These are phyloP conservation scores for Dicranocentrus wangi DNA, from an alignment of 2,888 invertebrate species.

Conservation along the genomic window DNA sequence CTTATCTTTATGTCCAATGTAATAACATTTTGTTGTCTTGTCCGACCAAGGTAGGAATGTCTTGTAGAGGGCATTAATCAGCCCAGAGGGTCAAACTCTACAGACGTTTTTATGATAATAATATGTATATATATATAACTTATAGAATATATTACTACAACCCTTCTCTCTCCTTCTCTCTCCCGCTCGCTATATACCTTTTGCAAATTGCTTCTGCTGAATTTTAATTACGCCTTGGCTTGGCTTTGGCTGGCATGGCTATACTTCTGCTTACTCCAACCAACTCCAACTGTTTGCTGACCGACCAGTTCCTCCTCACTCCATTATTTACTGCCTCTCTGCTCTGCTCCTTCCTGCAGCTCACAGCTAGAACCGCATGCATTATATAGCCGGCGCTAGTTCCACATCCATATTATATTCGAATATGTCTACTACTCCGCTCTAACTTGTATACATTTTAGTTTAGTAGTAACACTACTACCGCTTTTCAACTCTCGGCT, in stretches of 20 bases:
- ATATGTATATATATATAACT: neutral
- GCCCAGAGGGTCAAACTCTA: conserved; percentile 41
- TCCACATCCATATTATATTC: neutral
- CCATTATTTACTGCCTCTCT: conserved; percentile 55
- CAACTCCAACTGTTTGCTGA: conserved; percentile 39
- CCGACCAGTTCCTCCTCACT: conserved; percentile 48
- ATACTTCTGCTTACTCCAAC: neutral
- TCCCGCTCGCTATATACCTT: no score
- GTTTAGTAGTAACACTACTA: no score
- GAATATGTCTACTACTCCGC: no score
- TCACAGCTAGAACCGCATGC: conserved; percentile 41
- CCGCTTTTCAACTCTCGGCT: no score
- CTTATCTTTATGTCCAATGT: conserved; percentile 26
- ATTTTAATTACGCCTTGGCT: conserved; percentile 51
- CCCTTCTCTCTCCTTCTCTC: neutral
- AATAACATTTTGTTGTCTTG: conserved; percentile 27
- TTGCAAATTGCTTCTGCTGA: conserved; percentile 28
- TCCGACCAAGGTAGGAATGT: neutral
- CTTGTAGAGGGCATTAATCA: conserved; percentile 33
- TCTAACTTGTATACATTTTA: no score
- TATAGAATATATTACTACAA: no score
- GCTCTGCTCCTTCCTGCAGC: conserved; percentile 41
- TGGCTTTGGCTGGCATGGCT: conserved; percentile 15
- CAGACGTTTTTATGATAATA: conserved; percentile 27
- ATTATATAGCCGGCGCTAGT: neutral